phyloP scores from a whole-genome alignment of 2,113 vertebrate genomes.

The Abramis brama region DNA sequence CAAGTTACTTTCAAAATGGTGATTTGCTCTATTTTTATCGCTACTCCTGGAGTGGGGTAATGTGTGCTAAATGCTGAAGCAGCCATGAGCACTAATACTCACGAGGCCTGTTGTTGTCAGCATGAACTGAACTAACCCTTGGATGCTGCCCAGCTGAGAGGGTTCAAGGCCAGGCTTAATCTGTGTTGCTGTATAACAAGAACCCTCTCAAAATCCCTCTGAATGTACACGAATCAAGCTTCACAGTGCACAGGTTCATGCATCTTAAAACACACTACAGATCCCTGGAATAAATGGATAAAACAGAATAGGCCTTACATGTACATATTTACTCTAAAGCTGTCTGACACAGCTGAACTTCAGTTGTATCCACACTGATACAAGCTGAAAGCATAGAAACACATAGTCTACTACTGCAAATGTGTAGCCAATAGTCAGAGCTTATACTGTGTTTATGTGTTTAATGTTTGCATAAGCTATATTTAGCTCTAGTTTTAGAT shows the following conservation, averaged over 20 bases:
- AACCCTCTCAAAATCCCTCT: background rate
- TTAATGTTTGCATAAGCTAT: too few species aligned
- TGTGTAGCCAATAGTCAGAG: background rate
- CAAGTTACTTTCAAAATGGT: too few species aligned
- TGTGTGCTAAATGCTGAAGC: slow-evolving; percentile 20
- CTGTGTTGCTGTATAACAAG: slow-evolving; percentile 20
- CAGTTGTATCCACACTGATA: background rate
- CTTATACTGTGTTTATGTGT: background rate
- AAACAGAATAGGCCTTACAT: background rate
- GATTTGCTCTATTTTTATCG: too few species aligned
- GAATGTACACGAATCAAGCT: background rate
- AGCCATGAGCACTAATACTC: background rate
- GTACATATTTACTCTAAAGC: background rate
- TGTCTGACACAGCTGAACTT: background rate
- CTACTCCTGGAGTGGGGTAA: background rate
- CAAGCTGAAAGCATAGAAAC: background rate
- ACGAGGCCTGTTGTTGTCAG: background rate
- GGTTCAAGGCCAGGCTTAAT: slow-evolving; percentile 19
- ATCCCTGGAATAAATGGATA: background rate
- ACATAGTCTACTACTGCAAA: background rate
- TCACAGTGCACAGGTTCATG: background rate
- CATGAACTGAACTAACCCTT: slow-evolving; percentile 9
- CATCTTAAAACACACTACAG: background rate
- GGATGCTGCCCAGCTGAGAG: slow-evolving; percentile 18
- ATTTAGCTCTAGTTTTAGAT: too few species aligned